Percentiles rank a stretch among this genome's conserved stretches.
Evolutionary conservation across 2,113 vertebrate genomes (phyloP).

Genomic region (Percina caprodes): DNA sequence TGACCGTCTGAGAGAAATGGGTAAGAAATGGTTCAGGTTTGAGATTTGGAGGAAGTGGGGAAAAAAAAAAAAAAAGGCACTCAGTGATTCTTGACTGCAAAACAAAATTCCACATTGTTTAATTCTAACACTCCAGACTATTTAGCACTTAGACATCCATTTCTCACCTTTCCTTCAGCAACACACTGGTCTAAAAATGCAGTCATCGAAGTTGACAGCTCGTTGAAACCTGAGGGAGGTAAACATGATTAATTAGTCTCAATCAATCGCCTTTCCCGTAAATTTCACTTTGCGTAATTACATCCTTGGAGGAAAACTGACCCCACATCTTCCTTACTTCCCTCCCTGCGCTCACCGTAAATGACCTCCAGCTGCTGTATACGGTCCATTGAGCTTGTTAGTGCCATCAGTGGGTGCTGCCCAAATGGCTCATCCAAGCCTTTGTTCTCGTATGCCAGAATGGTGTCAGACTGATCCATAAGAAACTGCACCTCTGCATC

Average conservation of each 20-base stretch:
- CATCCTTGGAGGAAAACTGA: not conserved
- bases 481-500: constrained; percentile 91
- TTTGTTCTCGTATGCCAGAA: constrained; percentile 94
- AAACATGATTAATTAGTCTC: constrained; percentile 11
- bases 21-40: not conserved
- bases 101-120: not conserved
- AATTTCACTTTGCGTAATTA: constrained; percentile 13
- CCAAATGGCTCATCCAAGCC: constrained; percentile 86
- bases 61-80: not conserved
- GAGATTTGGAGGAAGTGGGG: not conserved
- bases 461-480: constrained; percentile 92
- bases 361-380: constrained; percentile 96
- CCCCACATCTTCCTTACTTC: constrained; percentile 1
- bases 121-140: not conserved
- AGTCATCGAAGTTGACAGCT: constrained; percentile 90
- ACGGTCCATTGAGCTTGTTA: constrained; percentile 89
- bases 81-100: not conserved
- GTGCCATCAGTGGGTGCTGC: constrained; percentile 91
- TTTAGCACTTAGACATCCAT: not conserved
- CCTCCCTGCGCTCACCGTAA: constrained; percentile 85
- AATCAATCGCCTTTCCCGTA: not conserved
- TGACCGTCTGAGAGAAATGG: constrained; percentile 86
- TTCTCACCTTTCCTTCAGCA: constrained; percentile 92
- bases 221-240: constrained; percentile 88
- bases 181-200: constrained; percentile 91